Evolutionary conservation across 64 coral and sea anemone genomes (phyloP).

Genomic region (Stichodactyla helianthus): DNA sequence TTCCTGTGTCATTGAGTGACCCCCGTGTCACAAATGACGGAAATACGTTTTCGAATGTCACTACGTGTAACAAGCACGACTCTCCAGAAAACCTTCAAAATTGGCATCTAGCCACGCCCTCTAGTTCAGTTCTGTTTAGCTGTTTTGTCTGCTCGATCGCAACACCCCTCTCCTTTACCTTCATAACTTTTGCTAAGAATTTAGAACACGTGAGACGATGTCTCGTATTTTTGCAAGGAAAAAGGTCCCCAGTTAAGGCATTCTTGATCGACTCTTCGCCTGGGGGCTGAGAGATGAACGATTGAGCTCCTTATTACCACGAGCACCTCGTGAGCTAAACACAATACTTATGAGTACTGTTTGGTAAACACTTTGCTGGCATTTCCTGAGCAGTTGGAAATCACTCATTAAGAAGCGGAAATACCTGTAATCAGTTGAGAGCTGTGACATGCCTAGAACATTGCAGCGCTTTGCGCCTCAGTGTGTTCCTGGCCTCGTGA

Average conservation of each 20-base stretch:
- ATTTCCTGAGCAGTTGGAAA: slow-evolving; percentile 34
- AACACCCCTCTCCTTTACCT: not conserved
- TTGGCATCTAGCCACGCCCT: slow-evolving; percentile 14
- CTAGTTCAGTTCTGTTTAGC: not conserved
- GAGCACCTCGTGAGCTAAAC: slow-evolving; percentile 17
- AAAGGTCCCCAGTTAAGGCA: not conserved
- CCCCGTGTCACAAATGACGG: not conserved
- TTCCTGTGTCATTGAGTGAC: not conserved
- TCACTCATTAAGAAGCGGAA: slow-evolving; percentile 21
- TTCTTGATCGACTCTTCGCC: not conserved
- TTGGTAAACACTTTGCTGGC: slow-evolving; percentile 20
- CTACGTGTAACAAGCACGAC: not conserved
- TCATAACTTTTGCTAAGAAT: not conserved
- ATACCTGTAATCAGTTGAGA: slow-evolving; percentile 7
- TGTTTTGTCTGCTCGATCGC: not conserved
- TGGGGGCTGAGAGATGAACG: not conserved
- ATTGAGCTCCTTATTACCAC: not conserved
- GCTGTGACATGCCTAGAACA: not conserved
- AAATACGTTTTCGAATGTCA: not conserved
- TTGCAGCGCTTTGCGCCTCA: not conserved
- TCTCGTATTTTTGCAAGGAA: not conserved
- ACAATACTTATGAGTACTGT: slow-evolving; percentile 12
- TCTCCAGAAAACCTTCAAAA: not conserved
- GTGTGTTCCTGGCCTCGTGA: not conserved
- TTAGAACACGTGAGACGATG: not conserved